Conservation (phyloP, 2,888 invertebrate genomes). For the Cylindroiulus punctatus region DNA sequence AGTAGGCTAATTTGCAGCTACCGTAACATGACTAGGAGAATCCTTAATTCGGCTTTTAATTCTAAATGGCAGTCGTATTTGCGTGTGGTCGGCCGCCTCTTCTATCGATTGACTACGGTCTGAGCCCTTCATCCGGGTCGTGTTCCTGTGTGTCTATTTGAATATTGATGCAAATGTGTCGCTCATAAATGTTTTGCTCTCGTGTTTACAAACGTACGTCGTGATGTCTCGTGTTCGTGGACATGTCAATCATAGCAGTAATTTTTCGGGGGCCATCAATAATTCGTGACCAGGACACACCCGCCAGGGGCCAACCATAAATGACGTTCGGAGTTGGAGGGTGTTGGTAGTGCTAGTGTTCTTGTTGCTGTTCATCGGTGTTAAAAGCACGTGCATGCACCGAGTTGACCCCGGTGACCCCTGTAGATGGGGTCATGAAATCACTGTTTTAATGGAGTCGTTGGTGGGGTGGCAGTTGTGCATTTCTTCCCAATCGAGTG, state of each 20-base stretch:
- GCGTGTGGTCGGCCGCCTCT: slow-evolving; percentile 22
- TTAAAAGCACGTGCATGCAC: too few species aligned
- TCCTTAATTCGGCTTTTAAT: not conserved
- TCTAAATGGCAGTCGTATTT: not conserved
- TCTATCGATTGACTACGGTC: not conserved
- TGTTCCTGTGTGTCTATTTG: not conserved
- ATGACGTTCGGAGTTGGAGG: too few species aligned
- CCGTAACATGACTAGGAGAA: not conserved
- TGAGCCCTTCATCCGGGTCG: slow-evolving; percentile 20
- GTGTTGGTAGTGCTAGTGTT: too few species aligned
- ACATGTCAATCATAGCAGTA: not conserved
- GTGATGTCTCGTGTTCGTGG: not conserved
- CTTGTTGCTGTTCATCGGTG: too few species aligned
- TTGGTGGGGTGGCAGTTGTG: not conserved
- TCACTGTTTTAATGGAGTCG: slow-evolving; percentile 25
- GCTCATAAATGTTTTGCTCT: not conserved
- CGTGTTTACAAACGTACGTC: not conserved
- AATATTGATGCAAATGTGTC: slow-evolving; percentile 28
- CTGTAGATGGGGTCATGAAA: not conserved
- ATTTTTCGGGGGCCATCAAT: not conserved
- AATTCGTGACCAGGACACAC: not conserved
- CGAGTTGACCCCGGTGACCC: not conserved
- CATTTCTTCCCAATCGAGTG: not conserved
- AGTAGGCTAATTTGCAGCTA: not conserved
- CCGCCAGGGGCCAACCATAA: not conserved